Percentiles rank a stretch among this genome's conserved stretches.
phyloP scores from a whole-genome alignment of 2,888 invertebrate species.

The Tetrapedia diversipes region DNA sequence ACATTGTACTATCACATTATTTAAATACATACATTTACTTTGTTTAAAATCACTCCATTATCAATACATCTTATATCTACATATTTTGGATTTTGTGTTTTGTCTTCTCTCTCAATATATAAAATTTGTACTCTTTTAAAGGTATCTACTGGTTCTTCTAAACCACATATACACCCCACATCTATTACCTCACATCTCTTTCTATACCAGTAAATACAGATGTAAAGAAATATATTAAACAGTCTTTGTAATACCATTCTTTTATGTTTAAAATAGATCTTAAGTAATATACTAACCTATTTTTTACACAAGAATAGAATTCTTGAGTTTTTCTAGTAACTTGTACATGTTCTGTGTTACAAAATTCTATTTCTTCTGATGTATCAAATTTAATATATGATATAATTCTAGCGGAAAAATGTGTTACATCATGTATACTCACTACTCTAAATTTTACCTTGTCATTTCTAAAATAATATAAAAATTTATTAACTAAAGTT shows the following conservation, averaged over 20 bases:
- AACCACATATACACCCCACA: slow-evolving; percentile 86
- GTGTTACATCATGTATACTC: slow-evolving; percentile 85
- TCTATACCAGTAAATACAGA: slow-evolving; percentile 44
- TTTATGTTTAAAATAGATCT: background rate
- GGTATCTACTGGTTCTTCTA: slow-evolving; percentile 82
- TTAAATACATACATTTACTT: slow-evolving; percentile 57
- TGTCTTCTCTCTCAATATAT: slow-evolving; percentile 80
- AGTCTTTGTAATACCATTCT: background rate
- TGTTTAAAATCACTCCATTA: slow-evolving; percentile 82
- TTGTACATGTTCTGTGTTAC: slow-evolving; percentile 67
- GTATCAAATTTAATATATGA: slow-evolving; percentile 79
- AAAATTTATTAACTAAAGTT: background rate
- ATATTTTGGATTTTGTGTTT: slow-evolving; percentile 65
- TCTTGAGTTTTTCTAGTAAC: slow-evolving; percentile 68
- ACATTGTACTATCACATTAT: background rate
- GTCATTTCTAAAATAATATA: slow-evolving; percentile 70
- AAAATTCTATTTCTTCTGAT: slow-evolving; percentile 56
- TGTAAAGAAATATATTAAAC: slow-evolving; percentile 1
- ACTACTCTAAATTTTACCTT: slow-evolving; percentile 71
- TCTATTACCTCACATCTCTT: slow-evolving; percentile 71
- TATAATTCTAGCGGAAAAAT: slow-evolving; percentile 86
- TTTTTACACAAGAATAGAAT: slow-evolving; percentile 69
- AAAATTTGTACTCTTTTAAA: slow-evolving; percentile 86
- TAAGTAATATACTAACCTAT: slow-evolving; percentile 66
- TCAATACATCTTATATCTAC: slow-evolving; percentile 86